Conservation (phyloP, 2,888 invertebrate species). For the Cataglyphis albicans region DNA sequence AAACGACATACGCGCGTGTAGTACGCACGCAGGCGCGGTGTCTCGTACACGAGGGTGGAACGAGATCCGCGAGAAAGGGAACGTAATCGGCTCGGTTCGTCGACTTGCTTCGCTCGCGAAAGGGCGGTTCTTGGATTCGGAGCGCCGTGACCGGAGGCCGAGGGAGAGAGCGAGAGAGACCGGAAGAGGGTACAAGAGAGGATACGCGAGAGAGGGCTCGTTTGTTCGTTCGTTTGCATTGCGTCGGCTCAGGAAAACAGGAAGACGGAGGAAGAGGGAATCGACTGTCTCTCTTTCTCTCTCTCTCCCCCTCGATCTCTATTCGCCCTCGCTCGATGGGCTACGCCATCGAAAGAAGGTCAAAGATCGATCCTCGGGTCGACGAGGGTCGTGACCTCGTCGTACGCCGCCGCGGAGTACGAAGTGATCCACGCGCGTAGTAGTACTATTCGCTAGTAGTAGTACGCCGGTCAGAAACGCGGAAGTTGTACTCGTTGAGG, state of each 20-base stretch:
- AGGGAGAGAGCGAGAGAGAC: constrained; percentile 63
- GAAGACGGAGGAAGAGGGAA: constrained; percentile 38
- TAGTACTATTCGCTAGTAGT: constrained; percentile 58
- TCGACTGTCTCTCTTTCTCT: constrained; percentile 59
- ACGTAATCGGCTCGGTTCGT: constrained; percentile 37
- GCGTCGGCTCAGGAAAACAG: constrained; percentile 35
- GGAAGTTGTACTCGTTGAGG: constrained; percentile 47
- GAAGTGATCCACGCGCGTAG: constrained; percentile 71
- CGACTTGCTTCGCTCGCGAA: constrained; percentile 38
- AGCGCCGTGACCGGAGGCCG: constrained; percentile 54
- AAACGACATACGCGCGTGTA: constrained; percentile 65
- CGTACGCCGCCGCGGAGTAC: constrained; percentile 64
- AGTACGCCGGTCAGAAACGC: constrained; percentile 45
- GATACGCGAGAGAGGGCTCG: constrained; percentile 10
- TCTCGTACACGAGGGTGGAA: constrained; percentile 45
- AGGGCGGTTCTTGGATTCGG: constrained; percentile 52
- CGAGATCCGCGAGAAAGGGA: constrained; percentile 41
- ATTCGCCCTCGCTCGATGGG: constrained; percentile 71
- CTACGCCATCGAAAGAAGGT: constrained; percentile 78
- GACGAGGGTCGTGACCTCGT: constrained; percentile 77
- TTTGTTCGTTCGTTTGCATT: constrained; percentile 6
- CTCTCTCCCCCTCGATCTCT: constrained; percentile 72
- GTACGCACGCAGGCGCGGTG: constrained; percentile 48
- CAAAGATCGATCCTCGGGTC: constrained; percentile 79
- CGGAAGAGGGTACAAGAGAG: constrained; percentile 36